Percentiles rank a stretch among this genome's conserved stretches.
phyloP scores from a whole-genome alignment of 2,888 invertebrate species.

The Drosophila phalerata region DNA sequence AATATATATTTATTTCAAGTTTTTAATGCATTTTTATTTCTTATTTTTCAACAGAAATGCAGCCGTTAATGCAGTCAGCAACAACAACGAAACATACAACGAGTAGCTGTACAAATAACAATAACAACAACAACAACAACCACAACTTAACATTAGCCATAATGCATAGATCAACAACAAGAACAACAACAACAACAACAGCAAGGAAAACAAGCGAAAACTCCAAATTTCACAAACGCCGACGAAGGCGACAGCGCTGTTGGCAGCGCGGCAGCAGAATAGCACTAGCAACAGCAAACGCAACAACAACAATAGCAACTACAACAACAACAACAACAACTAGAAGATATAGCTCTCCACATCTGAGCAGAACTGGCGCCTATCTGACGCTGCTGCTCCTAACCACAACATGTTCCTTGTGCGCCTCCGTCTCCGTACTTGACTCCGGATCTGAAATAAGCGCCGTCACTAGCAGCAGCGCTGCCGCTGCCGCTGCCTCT shows the following conservation, averaged over 20 bases:
- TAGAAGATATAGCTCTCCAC: constrained; percentile 24
- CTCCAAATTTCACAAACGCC: constrained; percentile 59
- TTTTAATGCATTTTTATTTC: background rate
- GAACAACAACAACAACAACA: constrained; percentile 30
- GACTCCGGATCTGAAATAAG: constrained; percentile 36
- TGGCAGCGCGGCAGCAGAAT: constrained; percentile 31
- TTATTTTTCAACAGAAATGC: constrained; percentile 58
- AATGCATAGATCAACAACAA: constrained; percentile 33
- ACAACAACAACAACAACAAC: constrained; percentile 14
- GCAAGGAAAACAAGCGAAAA: constrained; percentile 31
- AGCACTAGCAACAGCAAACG: constrained; percentile 20
- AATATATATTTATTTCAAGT: background rate
- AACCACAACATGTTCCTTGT: constrained; percentile 83
- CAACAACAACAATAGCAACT: constrained; percentile 21
- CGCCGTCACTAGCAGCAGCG: background rate
- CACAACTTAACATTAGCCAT: constrained; percentile 30
- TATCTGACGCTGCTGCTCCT: constrained; percentile 76
- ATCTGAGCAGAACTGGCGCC: constrained; percentile 53
- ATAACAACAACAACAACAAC: constrained; percentile 25
- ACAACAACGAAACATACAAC: too few species aligned
- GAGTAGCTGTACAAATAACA: constrained; percentile 15
- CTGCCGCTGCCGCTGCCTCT: constrained; percentile 7
- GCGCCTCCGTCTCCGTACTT: constrained; percentile 65
- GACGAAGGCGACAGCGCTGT: constrained; percentile 57
- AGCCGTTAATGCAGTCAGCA: constrained; percentile 44